Conservation (phyloP, 92 coral and sea anemone genomes). For the Heliopora coerulea region DNA sequence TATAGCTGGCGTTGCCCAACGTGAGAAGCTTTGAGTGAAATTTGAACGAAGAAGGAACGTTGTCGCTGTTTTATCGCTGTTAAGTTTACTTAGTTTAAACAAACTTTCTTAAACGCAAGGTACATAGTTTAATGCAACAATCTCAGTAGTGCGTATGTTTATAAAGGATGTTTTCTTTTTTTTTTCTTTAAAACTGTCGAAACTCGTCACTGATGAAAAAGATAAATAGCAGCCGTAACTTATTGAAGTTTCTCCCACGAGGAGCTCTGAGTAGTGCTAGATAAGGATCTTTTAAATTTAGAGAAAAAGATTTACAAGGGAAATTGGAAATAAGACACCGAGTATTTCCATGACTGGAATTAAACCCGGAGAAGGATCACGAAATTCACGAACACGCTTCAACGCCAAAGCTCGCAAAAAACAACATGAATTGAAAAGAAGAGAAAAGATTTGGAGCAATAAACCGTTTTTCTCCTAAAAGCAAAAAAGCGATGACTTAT, state of each 20-base stretch:
- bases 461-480: too few relatives aligned
- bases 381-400: too few relatives aligned
- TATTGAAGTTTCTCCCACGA: conserved; percentile 37
- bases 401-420: too few relatives aligned
- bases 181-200: not conserved
- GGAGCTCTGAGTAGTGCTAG: not conserved
- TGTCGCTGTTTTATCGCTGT: not conserved
- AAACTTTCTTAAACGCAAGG: conserved; percentile 15
- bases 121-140: conserved; percentile 19
- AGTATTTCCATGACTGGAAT: too few relatives aligned
- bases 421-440: too few relatives aligned
- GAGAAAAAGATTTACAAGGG: not conserved
- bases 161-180: not conserved
- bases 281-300: conserved; percentile 7
- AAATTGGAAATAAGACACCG: too few relatives aligned
- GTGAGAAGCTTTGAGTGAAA: not conserved
- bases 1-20: too few relatives aligned
- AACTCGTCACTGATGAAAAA: not conserved
- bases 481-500: too few relatives aligned
- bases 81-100: not conserved
- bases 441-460: too few relatives aligned
- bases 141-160: not conserved
- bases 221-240: conserved; percentile 34
- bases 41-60: not conserved
- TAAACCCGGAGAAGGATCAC: too few relatives aligned